Evolutionary conservation across 1,140 invertebrate species (phyloP).

Genomic region (Gonioctena quinquepunctata): DNA sequence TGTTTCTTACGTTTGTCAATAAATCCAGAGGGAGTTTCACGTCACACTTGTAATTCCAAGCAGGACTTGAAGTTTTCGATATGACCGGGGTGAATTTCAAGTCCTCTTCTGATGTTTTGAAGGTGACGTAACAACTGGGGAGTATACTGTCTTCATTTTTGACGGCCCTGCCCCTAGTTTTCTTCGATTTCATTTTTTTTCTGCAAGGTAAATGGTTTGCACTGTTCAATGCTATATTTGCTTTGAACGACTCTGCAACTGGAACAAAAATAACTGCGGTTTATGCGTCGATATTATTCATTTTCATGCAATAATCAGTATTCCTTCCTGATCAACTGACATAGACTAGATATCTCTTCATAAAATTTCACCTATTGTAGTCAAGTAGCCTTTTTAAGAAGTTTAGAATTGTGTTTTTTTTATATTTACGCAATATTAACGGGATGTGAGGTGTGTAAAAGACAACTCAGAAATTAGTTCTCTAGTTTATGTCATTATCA

Average conservation of each 20-base stretch:
- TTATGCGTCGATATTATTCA: no score
- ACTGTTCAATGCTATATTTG: constrained; percentile 60
- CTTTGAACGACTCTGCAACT: constrained; percentile 49
- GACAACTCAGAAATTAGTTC: no score
- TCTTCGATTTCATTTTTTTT: constrained; percentile 49
- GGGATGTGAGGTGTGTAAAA: no score
- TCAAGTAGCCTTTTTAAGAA: no score
- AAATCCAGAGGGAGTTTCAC: constrained; percentile 59
- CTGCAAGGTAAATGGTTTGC: constrained; percentile 63
- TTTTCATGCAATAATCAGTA: no score
- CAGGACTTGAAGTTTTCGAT: constrained; percentile 59
- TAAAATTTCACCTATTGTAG: no score
- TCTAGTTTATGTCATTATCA: no score
- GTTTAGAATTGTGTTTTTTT: no score
- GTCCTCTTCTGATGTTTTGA: constrained; percentile 55
- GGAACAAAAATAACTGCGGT: no score
- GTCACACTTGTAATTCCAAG: constrained; percentile 63
- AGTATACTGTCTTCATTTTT: constrained; percentile 42
- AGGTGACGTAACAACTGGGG: constrained; percentile 65
- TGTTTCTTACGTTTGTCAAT: constrained; percentile 62
- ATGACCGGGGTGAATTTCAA: constrained; percentile 60
- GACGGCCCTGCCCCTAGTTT: constrained; percentile 34
- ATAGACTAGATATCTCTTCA: no score
- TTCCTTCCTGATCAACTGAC: no score
- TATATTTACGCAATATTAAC: no score